Evolutionary conservation across 2,797 vertebrate genomes (phyloP).

Genomic region (Pipistrellus kuhlii): DNA sequence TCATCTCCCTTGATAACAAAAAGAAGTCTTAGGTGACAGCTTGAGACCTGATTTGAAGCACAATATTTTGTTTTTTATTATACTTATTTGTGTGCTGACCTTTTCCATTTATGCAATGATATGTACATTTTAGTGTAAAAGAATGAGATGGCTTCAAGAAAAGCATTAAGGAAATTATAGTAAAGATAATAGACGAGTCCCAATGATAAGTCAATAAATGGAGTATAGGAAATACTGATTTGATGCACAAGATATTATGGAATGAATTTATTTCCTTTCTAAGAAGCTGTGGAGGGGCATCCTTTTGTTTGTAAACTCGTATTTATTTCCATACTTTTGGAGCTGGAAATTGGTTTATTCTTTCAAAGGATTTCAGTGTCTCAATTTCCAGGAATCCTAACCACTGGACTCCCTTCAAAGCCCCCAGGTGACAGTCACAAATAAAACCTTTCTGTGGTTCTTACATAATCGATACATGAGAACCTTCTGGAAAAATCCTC

Average conservation of each 20-base stretch:
- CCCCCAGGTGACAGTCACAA: neutral
- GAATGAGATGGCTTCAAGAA: neutral
- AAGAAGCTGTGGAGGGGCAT: neutral
- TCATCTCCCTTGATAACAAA: neutral
- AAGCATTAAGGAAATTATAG: conserved; percentile 27
- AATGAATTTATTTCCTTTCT: neutral
- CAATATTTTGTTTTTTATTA: conserved; percentile 13
- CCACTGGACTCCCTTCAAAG: neutral
- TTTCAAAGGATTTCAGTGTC: conserved; percentile 49
- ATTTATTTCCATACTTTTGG: neutral
- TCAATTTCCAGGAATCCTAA: conserved; percentile 59
- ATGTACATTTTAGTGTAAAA: conserved; percentile 20
- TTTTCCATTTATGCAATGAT: neutral
- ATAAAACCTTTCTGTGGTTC: neutral
- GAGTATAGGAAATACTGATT: neutral
- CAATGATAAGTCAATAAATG: neutral
- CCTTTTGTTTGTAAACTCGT: neutral
- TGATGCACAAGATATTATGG: neutral
- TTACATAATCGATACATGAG: conserved; percentile 35
- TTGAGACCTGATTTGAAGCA: neutral
- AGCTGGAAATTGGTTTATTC: conserved; percentile 56
- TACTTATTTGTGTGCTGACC: conserved; percentile 17
- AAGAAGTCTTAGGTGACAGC: neutral
- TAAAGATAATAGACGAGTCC: neutral
- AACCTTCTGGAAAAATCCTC: conserved; percentile 56